Evolutionary conservation across 2,888 invertebrate genomes (phyloP), one percentile per base, ranked within the genome.

Genomic region (Dimorphilus gyrociliatus): DNA sequence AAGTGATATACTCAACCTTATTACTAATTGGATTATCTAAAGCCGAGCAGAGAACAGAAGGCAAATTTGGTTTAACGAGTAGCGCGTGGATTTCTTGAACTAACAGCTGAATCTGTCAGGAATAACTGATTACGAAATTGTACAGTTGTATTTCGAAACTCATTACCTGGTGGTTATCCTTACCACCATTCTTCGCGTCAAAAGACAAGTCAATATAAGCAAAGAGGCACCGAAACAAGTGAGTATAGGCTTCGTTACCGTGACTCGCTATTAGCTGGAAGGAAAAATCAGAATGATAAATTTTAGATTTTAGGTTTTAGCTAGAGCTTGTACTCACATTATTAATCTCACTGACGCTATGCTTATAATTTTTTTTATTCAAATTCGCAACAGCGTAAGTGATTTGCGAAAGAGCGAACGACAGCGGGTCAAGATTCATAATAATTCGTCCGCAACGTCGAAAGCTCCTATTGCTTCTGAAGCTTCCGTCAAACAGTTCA

Each of bases 401-500:
- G 72, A 90, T 88, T 78, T 88, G 85, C 75, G 82, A 81, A 78
- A 88, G 78, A 75, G 86, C 81, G 78, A 85, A 81, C 74, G 81
- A 82, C 75, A 85, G 76, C 75, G 86, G 79, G 77, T 88, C 88
- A 76, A 86, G 84, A 59, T 59, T 59, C 60, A 60, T 60, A 54
- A 52, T 59, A 53, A 42, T 53, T 50, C 53, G 47, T 53, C 45
- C 71, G 72, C 77, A 73, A 74, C 75, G 73, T 74, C 78, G 81
- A 81, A 81, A 81, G 81, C 81, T 81, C 81, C 81, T 81, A 81
- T 78, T 72, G 71, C 69, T 72, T 31, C 79, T 80, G 80, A 81
- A 81, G 80, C 80, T 78, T 78, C n/a, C n/a, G n/a, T n/a, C n/a
- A n/a, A n/a, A n/a, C n/a, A n/a, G n/a, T n/a, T n/a, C n/a, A n/a